Evolutionary conservation across 37 sponge, comb jelly and placozoan genomes (phyloP), one percentile per base, ranked within the genome.

Genomic region (Bolinopsis microptera): DNA sequence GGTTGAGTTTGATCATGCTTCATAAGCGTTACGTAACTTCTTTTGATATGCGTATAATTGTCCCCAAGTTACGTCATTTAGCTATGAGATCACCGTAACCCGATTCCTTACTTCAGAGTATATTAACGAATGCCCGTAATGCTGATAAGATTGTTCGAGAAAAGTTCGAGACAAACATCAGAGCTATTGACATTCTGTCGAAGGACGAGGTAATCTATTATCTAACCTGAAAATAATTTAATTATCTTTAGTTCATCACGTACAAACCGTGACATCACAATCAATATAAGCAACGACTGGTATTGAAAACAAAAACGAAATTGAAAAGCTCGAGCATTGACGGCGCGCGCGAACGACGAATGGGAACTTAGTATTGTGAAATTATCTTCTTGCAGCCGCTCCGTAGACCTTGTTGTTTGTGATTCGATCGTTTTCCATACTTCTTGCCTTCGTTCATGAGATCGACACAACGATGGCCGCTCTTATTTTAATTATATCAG

Each of bases 141-240:
- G 97, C 97, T 35, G 97, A 97, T 76, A 61, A 33, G 38, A 95
- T 94, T 32, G 98, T 98, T 35, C 94, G 93, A 61, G 94, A 94
- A 68, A 98, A 97, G 94, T 98, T 83, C 77, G 94, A 97, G 69
- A 69, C 40, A 26, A 93, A 95, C 92, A 69, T 92, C 40, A 83
- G 90, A 28, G 96, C 96, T 0, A 95, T 98, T 35, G 69, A 69
- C 23, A 93, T 96, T 0, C 83, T 98, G 68, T 40, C 96, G 5
- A 93, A 68, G 83, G 69, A 83, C 27, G 83, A 40, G 69, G 30
- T 92, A 13, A 28, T 13, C n/a, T n/a, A n/a, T n/a, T n/a, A n/a
- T n/a, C 21, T 25, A n/a, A 76, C 32, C n/a, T n/a, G 82, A 18
- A n/a, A 30, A 18, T 23, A 28, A 22, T 76, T 22, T 76, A n/a